phyloP scores from a whole-genome alignment of 2,888 invertebrate genomes.

The Drepana falcataria region DNA sequence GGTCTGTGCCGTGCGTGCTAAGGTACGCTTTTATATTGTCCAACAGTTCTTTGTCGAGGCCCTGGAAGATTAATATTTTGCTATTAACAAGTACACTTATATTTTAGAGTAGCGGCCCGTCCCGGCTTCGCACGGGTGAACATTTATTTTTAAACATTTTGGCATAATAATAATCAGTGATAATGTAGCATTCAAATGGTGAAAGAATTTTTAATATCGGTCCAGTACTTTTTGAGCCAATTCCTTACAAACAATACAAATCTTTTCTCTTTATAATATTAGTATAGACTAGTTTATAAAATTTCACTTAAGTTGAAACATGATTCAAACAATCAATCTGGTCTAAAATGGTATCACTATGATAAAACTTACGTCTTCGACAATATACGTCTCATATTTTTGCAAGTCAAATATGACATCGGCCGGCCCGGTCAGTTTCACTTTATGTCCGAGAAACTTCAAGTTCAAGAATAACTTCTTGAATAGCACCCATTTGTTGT shows the following conservation, averaged over 20 bases:
- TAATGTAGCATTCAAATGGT: too few species aligned
- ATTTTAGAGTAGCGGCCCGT: too few species aligned
- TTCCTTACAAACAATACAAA: too few species aligned
- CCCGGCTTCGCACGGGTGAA: too few species aligned
- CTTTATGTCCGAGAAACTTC: constrained; percentile 84
- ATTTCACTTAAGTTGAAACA: too few species aligned
- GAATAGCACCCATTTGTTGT: constrained; percentile 74
- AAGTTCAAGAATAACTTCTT: constrained; percentile 81
- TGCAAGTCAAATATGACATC: constrained; percentile 83
- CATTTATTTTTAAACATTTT: too few species aligned
- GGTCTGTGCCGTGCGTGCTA: constrained; percentile 78
- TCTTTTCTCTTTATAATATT: too few species aligned
- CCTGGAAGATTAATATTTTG: constrained; percentile 41
- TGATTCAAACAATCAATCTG: too few species aligned
- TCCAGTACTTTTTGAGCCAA: too few species aligned
- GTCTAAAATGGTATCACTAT: too few species aligned
- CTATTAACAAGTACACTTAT: neutral
- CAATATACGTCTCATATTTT: constrained; percentile 80
- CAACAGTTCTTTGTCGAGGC: constrained; percentile 64
- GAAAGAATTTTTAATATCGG: too few species aligned
- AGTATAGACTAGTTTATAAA: too few species aligned
- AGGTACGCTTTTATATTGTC: constrained; percentile 80
- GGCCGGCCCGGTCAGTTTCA: constrained; percentile 82
- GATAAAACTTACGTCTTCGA: constrained; percentile 60
- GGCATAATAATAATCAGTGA: neutral